These are phyloP conservation scores for Dryocosmus kuriphilus DNA, from an alignment of 2,888 invertebrate species.

Conservation along the genomic window DNA sequence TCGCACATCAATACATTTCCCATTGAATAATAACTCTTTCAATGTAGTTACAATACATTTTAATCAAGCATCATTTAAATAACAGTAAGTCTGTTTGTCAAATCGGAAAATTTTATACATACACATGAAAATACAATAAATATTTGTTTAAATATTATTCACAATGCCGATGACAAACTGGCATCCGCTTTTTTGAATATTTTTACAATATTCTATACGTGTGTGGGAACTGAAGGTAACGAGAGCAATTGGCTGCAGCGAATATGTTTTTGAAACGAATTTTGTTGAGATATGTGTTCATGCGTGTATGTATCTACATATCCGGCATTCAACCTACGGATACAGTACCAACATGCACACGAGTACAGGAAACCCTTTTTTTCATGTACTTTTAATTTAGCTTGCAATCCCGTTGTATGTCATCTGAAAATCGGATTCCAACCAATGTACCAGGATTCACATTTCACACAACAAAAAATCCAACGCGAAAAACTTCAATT, in stretches of 20 bases:
- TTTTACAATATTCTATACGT: background rate
- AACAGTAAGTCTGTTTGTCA: background rate
- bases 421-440: constrained; percentile 19
- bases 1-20: too few species aligned
- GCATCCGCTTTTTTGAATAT: background rate
- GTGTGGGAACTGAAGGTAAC: constrained; percentile 1
- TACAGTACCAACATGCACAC: background rate
- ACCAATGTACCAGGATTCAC: background rate
- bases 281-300: constrained; percentile 22
- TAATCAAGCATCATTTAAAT: too few species aligned
- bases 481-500: background rate
- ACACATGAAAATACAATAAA: background rate
- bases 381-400: constrained; percentile 22
- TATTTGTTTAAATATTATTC: background rate
- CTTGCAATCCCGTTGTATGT: constrained; percentile 4
- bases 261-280: constrained; percentile 34
- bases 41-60: too few species aligned
- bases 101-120: background rate
- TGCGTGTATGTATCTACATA: background rate
- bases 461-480: constrained; percentile 5
- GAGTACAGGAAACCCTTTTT: constrained; percentile 24
- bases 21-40: too few species aligned
- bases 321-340: constrained; percentile 8
- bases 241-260: background rate
- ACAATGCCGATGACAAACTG: background rate